phyloP scores from a whole-genome alignment of 2,888 invertebrate species.

The Hirtodrosophila trivittata region DNA sequence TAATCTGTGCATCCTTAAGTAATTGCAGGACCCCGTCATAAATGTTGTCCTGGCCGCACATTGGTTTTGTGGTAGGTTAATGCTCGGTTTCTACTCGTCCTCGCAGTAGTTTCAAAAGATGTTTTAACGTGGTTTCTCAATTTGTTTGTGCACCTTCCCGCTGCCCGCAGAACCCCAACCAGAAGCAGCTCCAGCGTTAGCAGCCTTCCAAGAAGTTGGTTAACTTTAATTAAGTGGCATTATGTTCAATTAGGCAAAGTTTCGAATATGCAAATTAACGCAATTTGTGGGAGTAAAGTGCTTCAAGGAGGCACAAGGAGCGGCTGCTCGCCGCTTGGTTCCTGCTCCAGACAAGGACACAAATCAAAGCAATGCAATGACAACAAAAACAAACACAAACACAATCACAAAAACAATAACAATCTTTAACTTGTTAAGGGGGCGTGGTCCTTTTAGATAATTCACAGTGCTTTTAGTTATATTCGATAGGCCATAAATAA shows the following conservation, averaged over 20 bases:
- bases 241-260: constrained; percentile 78
- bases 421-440: too few relatives aligned
- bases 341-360: constrained; percentile 58
- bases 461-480: constrained; percentile 35
- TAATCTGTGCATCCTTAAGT: constrained; percentile 24
- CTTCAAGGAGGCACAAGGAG: constrained; percentile 14
- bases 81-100: neutral
- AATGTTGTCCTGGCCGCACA: constrained; percentile 51
- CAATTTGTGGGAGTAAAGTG: constrained; percentile 66
- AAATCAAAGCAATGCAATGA: constrained; percentile 58
- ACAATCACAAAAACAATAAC: constrained; percentile 5
- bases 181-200: neutral
- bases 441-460: constrained; percentile 58
- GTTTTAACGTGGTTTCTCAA: constrained; percentile 10
- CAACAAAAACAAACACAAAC: constrained; percentile 19
- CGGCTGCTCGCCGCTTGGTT: constrained; percentile 1
- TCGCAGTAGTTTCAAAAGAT: constrained; percentile 14
- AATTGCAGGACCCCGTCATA: constrained; percentile 39
- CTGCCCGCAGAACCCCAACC: neutral
- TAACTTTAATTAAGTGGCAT: constrained; percentile 77
- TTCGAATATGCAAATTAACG: constrained; percentile 75
- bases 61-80: constrained; percentile 1
- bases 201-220: constrained; percentile 34
- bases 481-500: constrained; percentile 47
- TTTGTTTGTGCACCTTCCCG: neutral